Conservation (phyloP, 2,797 vertebrate species). For the Bradypus variegatus region DNA sequence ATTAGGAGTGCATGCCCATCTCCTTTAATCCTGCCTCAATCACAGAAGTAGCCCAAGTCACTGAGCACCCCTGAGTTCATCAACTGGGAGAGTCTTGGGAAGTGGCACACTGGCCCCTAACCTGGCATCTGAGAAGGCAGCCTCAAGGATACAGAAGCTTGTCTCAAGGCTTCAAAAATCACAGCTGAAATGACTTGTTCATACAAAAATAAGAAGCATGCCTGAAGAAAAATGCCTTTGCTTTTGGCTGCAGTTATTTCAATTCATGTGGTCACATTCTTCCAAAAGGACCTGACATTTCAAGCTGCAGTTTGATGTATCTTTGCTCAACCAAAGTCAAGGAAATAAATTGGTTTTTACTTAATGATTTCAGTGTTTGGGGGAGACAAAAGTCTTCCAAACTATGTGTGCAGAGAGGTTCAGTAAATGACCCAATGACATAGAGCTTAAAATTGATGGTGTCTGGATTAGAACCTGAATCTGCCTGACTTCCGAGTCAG, state of each 20-base stretch:
- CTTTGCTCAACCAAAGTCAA: conserved; percentile 25
- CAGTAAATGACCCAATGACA: background rate
- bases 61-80: background rate
- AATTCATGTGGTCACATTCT: conserved; percentile 34
- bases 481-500: background rate
- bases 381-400: conserved; percentile 21
- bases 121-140: background rate
- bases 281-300: conserved; percentile 41
- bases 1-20: background rate
- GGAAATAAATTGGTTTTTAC: conserved; percentile 29
- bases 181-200: conserved; percentile 34
- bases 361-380: conserved; percentile 20
- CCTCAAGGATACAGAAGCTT: conserved; percentile 21
- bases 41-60: background rate
- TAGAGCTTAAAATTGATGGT: background rate
- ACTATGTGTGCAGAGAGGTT: background rate
- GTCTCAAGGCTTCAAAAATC: conserved; percentile 53
- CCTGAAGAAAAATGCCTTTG: conserved; percentile 44
- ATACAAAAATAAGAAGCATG: conserved; percentile 34
- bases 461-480: background rate
- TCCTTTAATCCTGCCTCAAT: background rate
- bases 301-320: conserved; percentile 11
- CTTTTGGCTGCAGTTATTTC: conserved; percentile 56
- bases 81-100: background rate
- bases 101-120: background rate